phyloP scores from a whole-genome alignment of 2,888 invertebrate genomes.

The Cephus spinipes region DNA sequence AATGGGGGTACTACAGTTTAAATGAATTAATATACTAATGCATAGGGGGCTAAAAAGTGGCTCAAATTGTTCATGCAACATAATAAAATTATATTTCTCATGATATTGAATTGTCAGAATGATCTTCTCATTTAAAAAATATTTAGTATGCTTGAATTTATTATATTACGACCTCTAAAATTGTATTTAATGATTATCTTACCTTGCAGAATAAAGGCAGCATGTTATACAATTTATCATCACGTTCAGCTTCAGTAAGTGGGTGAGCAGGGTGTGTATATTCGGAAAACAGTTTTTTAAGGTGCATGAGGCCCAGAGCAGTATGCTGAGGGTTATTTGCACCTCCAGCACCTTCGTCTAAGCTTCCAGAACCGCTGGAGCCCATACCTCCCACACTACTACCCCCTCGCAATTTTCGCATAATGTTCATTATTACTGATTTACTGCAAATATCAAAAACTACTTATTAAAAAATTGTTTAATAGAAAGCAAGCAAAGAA shows the following conservation, averaged over 20 bases:
- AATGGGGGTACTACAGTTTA: background rate
- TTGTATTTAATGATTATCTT: conserved; percentile 38
- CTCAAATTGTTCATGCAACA: background rate
- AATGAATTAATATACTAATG: background rate
- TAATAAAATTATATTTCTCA: background rate
- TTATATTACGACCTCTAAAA: background rate
- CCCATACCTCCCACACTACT: conserved; percentile 68
- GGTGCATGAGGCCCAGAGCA: conserved; percentile 93
- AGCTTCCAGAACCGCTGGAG: conserved; percentile 67
- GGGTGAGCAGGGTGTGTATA: conserved; percentile 90
- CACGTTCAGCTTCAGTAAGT: conserved; percentile 83
- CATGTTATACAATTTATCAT: conserved; percentile 97
- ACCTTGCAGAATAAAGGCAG: conserved; percentile 98
- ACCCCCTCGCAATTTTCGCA: conserved; percentile 86
- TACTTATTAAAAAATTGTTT: background rate
- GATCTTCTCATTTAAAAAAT: background rate
- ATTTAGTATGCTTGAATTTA: background rate
- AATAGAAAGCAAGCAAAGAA: background rate
- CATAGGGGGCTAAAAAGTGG: background rate
- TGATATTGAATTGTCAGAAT: background rate
- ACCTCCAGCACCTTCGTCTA: conserved; percentile 72
- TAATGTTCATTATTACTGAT: conserved; percentile 81
- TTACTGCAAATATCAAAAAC: background rate
- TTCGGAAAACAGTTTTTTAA: conserved; percentile 95
- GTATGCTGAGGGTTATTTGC: conserved; percentile 80